Conservation (phyloP, 2,797 vertebrate genomes). For the Margarornis squamiger region DNA sequence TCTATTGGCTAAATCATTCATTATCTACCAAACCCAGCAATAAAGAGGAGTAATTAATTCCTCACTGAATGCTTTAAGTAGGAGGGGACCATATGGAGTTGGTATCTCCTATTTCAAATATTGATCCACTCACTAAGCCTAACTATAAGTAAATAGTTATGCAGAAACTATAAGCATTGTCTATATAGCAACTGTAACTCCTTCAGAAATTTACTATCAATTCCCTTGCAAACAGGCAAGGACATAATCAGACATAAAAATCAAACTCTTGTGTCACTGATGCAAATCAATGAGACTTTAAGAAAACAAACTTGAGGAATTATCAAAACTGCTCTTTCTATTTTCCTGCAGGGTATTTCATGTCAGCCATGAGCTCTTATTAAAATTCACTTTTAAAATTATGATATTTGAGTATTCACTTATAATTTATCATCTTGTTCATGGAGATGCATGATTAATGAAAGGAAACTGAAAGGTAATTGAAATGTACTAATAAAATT, state of each 20-base stretch:
- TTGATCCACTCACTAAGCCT: background rate
- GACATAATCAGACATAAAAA: background rate
- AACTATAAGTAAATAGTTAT: background rate
- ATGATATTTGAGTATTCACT: slow-evolving; percentile 41
- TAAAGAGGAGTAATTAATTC: background rate
- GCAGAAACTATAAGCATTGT: background rate
- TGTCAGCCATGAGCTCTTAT: background rate
- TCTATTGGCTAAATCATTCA: background rate
- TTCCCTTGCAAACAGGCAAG: background rate
- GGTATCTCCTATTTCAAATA: slow-evolving; percentile 8
- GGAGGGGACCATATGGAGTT: background rate
- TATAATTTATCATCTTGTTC: slow-evolving; percentile 49
- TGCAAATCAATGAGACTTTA: background rate
- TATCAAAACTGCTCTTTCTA: background rate
- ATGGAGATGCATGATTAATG: slow-evolving; percentile 52
- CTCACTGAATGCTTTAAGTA: background rate
- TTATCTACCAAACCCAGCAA: background rate
- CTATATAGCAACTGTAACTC: background rate
- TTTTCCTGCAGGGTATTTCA: slow-evolving; percentile 23
- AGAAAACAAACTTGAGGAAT: background rate
- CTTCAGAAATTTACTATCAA: background rate
- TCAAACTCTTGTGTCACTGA: background rate
- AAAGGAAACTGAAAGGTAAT: slow-evolving; percentile 52
- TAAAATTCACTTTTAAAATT: background rate
- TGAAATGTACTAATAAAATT: slow-evolving; percentile 54